phyloP scores from a whole-genome alignment of 2,797 vertebrate genomes.

The Denticeps clupeoides region DNA sequence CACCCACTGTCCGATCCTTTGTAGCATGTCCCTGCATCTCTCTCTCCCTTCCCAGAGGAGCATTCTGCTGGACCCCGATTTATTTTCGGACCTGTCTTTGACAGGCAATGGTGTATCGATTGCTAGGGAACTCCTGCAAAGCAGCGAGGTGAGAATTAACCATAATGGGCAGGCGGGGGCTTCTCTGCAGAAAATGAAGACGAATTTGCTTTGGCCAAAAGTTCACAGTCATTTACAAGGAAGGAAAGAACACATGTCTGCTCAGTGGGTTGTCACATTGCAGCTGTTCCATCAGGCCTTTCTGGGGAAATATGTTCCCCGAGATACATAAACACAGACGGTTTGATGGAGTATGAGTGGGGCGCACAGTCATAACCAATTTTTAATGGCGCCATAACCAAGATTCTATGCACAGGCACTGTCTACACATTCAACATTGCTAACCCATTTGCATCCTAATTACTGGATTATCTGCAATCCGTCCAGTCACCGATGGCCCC shows the following conservation, averaged over 20 bases:
- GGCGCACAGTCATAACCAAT: conserved; percentile 16
- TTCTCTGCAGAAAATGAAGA: conserved; percentile 18
- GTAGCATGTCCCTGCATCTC: background rate
- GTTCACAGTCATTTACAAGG: conserved; percentile 14
- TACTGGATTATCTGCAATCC: conserved; percentile 19
- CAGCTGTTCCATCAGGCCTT: conserved; percentile 7
- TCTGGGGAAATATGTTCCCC: conserved; percentile 11
- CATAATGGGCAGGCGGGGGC: conserved; percentile 12
- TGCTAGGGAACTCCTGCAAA: conserved; percentile 56
- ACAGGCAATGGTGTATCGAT: conserved; percentile 55
- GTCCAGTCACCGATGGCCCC: conserved; percentile 10
- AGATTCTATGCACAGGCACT: conserved; percentile 10
- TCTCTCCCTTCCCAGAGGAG: conserved; percentile 41
- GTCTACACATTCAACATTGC: conserved; percentile 7
- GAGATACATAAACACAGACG: conserved; percentile 23
- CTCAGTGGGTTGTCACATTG: conserved; percentile 13
- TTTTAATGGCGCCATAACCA: conserved; percentile 5
- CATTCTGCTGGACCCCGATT: conserved; percentile 53
- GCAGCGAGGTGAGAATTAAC: conserved; percentile 56
- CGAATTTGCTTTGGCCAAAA: conserved; percentile 16
- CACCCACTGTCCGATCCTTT: background rate
- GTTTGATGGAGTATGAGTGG: conserved; percentile 2
- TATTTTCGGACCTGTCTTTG: conserved; percentile 64
- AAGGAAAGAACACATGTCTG: conserved; percentile 14
- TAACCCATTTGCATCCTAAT: conserved; percentile 29